Evolutionary conservation across 1,140 invertebrate species (phyloP), one percentile per base, ranked within the genome.

Genomic region (Akabosia matsudoensis): DNA sequence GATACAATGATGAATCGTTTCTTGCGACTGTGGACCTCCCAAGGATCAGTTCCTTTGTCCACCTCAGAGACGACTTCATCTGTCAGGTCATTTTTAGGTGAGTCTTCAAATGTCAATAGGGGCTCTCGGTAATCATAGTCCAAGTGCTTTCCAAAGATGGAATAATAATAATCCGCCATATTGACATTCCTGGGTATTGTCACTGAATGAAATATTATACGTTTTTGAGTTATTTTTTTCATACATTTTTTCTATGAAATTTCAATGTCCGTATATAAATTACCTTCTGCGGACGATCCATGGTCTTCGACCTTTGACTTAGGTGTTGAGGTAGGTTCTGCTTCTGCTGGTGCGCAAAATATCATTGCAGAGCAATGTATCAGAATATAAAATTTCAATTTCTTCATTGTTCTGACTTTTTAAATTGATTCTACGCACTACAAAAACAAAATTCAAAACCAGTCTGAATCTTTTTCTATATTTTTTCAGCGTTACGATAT

Each of bases 91-190:
- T 61, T 61, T 7, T 61, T 13, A 14, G 24, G 4, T 4, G 54
- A 22, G 4, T 61, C 54, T 7, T 61, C 54, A 22, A 61, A 61
- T 61, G 54, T 61, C 24, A 61, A 24, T 4, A 61, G 13, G 14
- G 54, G 54, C 24, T 61, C 54, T 61, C 54, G 13, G 54, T 61
- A 61, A 22, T 61, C 54, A 61, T 61, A 61, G n/a, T 61, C 54
- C 54, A 61, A 61, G 54, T 61, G 54, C n/a, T 61, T 61, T 22
- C 54, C 54, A 61, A 61, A 61, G 7, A 61, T 24, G 24, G 54
- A 61, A 24, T n/a, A 61, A 22, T 61, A 61, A 22, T 61, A 61
- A 61, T 61, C 54, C 54, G 24, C 54, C 14, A 61, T 10, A 24
- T 61, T 61, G 13, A 61, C 24, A 22, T 61, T 24, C 14, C 24